Percentiles rank a stretch among this genome's conserved stretches.
Evolutionary conservation across 2,888 invertebrate species (phyloP).

Genomic region (Synanthedon formicaeformis): DNA sequence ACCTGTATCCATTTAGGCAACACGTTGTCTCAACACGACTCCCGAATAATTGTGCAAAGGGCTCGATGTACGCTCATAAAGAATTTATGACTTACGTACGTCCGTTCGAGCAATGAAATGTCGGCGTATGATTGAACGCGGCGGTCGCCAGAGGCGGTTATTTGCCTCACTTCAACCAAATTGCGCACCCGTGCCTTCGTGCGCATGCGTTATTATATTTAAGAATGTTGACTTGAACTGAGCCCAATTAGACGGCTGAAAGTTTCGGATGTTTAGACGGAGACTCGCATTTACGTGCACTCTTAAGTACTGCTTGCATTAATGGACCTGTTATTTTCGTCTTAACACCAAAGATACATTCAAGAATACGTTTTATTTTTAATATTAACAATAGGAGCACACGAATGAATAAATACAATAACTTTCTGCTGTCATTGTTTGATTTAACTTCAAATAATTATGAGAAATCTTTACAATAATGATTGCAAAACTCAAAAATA

Average conservation of each 20-base stretch:
- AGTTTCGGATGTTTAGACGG: neutral
- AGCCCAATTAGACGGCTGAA: neutral
- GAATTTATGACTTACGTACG: conserved; percentile 1
- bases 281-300: neutral
- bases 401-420: no score
- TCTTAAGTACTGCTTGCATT: neutral
- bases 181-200: conserved; percentile 50
- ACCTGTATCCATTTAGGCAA: neutral
- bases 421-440: no score
- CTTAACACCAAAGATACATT: neutral
- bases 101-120: conserved; percentile 20
- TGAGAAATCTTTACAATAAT: no score
- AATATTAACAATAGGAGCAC: no score
- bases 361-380: no score
- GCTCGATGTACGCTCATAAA: neutral
- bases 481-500: no score
- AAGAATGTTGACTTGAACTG: conserved; percentile 18
- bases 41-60: neutral
- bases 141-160: conserved; percentile 48
- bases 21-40: neutral
- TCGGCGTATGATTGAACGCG: conserved; percentile 38
- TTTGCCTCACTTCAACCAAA: conserved; percentile 61
- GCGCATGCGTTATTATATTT: conserved; percentile 28
- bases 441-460: no score
- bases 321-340: neutral